Base-by-base conservation (phyloP, 2,888 invertebrate genomes). In the Terebella lapidaria region DNA sequence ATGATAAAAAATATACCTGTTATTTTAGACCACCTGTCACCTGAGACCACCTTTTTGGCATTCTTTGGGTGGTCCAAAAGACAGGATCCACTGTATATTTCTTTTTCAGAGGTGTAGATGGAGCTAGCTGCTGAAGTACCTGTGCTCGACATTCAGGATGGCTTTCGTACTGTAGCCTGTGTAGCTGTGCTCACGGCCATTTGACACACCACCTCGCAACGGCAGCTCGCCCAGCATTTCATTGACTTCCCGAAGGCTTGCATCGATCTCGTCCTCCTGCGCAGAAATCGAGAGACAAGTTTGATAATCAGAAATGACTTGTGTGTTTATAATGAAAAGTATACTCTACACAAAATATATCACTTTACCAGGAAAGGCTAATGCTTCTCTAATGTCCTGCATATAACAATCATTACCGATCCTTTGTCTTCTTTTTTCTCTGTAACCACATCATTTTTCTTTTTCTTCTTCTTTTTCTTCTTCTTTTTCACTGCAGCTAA, bases 161-260 rank as follows among this genome's bases (percentile, higher is more conserved):
- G 84, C 82, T 68, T 85, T 63, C 66, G 72, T 70, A 35, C 75
- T 69, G 27, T 28, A 15, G 18, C 58, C 57, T 5, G 54, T 28
- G 24, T 30, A 24, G 1, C 29, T 28, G 15, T 54, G 18, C 25
- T 59, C 47, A 25, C 25, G 22, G n/a, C 22, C 30, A 10, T 25
- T 51, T 22, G 26, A 25, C 24, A 18, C 15, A n/a, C 20, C 49
- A 25, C 30, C 22, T 22, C 22, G 46, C 3, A 27, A 2, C 15
- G 59, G 59, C 10, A 62, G 20, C 42, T 87, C 86, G 0, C 87
- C 88, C 29, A 87, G 80, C 30, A 88, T 82, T 73, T 86, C 84
- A 74, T 88, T 87, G 10, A 89, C 87, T 77, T 88, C 87, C 64
- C 85, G 81, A 18, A 88, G 83, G 53, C 86, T 86, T 61, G 85